These are phyloP conservation scores for Thunnus thynnus DNA, from an alignment of 2,113 vertebrate species.

Conservation along the genomic window DNA sequence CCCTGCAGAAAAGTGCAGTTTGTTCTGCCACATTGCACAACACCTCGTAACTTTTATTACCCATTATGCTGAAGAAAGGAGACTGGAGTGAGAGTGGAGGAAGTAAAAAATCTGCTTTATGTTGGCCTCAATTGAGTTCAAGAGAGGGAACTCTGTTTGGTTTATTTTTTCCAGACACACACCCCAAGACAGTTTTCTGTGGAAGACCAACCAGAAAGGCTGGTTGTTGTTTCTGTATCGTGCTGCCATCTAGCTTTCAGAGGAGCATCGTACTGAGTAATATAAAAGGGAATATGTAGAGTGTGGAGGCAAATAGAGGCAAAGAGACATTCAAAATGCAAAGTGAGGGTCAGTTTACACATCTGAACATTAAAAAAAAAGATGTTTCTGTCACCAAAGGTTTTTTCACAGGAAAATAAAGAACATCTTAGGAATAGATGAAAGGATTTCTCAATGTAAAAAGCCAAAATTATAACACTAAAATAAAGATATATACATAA, in stretches of 20 bases:
- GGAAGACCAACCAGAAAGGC: background rate
- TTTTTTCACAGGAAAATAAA: background rate
- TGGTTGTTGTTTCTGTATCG: background rate
- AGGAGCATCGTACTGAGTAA: background rate
- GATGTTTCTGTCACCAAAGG: too few species aligned
- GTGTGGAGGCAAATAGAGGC: background rate
- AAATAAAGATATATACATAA: too few species aligned
- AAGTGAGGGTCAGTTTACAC: too few species aligned
- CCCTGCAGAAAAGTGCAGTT: slow-evolving; percentile 5
- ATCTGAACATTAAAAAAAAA: too few species aligned
- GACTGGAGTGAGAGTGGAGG: background rate
- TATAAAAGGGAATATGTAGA: background rate
- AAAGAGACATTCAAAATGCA: too few species aligned
- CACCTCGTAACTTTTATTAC: background rate
- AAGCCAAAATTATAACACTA: too few species aligned
- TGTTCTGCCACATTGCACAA: slow-evolving; percentile 33
- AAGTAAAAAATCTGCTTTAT: background rate
- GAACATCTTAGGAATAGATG: too few species aligned
- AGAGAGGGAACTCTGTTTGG: background rate
- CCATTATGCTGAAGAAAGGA: background rate
- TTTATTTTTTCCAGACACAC: background rate
- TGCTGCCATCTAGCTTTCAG: slow-evolving; percentile 70
- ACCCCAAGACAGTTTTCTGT: background rate
- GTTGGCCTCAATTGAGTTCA: background rate
- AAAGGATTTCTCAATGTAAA: too few species aligned